Evolutionary conservation across 2,888 invertebrate genomes (phyloP), one percentile per base, ranked within the genome.

Genomic region (Drosophila stalkeri): DNA sequence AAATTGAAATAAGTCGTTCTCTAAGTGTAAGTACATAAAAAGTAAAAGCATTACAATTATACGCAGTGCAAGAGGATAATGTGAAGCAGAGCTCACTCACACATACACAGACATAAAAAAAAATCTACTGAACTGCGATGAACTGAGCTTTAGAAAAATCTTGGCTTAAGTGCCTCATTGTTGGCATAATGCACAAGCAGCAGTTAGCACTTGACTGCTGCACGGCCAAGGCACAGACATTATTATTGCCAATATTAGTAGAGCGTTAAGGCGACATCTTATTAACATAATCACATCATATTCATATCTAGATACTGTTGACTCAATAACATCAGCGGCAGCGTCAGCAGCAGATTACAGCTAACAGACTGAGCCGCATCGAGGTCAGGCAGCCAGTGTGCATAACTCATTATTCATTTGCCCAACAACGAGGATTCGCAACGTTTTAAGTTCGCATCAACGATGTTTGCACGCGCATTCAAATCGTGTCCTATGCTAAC

Each of bases 281-380:
- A 73, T 77, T 77, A 77, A 39, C 73, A 77, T 77, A 77, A 77
- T 77, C 73, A 46, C 66, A 73, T 61, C 46, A 59, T 54, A 41
- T 62, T 59, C 61, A 12, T 31, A 64, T 72, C 67, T 51, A 23
- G 55, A 63, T 67, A 74, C 54, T 41, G 27, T 64, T 67, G 43
- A 41, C 44, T 43, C 60, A 64, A 60, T 37, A 51, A 20, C 33
- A 35, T 20, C 51, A 18, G 51, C 11, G 6, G n/a, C 49, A 62
- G 12, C 63, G 31, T 44, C 49, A 31, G 31, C n/a, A 51, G 18
- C 14, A 31, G 23, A 4, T 20, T 18, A 27, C 35, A 64, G 12
- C 68, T 11, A 49, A n/a, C 47, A 49, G 11, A 49, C 31, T 51
- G 12, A 18, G 49, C 49, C n/a, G 31, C 20, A 14, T 54, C 37